Evolutionary conservation across 2,888 invertebrate species (phyloP), one percentile per base, ranked within the genome.

Genomic region (Nymphalis polychloros): DNA sequence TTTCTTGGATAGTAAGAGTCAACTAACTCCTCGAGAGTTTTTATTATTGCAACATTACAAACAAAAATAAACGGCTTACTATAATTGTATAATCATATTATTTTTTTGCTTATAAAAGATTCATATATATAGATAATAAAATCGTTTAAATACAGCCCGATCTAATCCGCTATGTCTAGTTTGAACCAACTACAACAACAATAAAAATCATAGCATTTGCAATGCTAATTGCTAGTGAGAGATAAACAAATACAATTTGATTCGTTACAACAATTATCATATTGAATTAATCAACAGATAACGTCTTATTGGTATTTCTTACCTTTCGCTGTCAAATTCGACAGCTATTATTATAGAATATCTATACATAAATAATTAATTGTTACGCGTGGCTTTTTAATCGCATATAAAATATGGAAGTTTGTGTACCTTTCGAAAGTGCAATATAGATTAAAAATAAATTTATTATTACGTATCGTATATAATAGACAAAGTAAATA

Each of bases 211-310:
- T 41, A 66, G 41, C 35, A 67, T 62, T 62, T 67, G 62, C 62
- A 67, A 62, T 61, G 55, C 61, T 57, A 67, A 67, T 67, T 47
- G n/a, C 61, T 17, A 61, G 53, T 41, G 20, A 47, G 59, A 65
- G 49, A 61, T 31, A 57, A 67, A 62, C 66, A 61, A 62, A 67
- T 67, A 57, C 35, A 67, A 61, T 67, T 67, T 27, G 66, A 49
- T 61, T 53, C 27, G 10, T 35, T 55, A 41, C 48, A 35, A 62
- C 61, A 67, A 67, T 67, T 62, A 62, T 67, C 66, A 41, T 41
- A 67, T 55, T 52, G 46, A 61, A 67, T 62, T 60, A 53, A 55
- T 66, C 27, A 53, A 60, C 60, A 48, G 60, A 60, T 53, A 66
- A 61, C 20, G 53, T n/a, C 50, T 8, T 35, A 62, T 53, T 53